phyloP scores from a whole-genome alignment of 2,113 vertebrate species.

The Indicator maculatus region DNA sequence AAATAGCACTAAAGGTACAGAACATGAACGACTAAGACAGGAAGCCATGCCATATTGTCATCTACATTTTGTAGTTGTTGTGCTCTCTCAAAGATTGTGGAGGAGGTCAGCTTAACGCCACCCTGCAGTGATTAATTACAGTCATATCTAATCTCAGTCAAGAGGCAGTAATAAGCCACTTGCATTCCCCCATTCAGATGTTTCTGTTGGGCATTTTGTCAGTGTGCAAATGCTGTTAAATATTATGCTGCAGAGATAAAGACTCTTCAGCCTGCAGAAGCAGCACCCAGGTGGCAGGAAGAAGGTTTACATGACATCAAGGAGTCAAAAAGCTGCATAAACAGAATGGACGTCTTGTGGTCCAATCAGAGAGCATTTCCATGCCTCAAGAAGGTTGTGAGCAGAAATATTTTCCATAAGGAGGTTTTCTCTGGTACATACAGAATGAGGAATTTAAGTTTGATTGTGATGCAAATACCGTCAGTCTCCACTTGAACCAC shows the following conservation, averaged over 20 bases:
- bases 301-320: fast-evolving
- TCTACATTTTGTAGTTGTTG: neutral
- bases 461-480: neutral
- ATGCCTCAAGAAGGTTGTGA: neutral
- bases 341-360: neutral
- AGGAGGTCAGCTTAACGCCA: neutral
- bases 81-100: neutral
- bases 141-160: neutral
- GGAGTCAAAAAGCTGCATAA: neutral
- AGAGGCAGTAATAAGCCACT: neutral
- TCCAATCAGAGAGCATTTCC: neutral
- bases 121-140: neutral
- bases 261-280: neutral
- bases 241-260: neutral
- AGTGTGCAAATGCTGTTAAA: neutral
- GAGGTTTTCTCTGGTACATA: neutral
- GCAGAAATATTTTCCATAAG: neutral
- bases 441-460: neutral
- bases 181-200: neutral
- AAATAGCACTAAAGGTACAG: neutral
- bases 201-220: neutral
- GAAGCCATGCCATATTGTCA: neutral
- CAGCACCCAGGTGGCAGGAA: neutral
- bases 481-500: neutral
- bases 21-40: neutral